Base-by-base conservation (phyloP, 2,113 vertebrate species). In the Numenius arquata region DNA sequence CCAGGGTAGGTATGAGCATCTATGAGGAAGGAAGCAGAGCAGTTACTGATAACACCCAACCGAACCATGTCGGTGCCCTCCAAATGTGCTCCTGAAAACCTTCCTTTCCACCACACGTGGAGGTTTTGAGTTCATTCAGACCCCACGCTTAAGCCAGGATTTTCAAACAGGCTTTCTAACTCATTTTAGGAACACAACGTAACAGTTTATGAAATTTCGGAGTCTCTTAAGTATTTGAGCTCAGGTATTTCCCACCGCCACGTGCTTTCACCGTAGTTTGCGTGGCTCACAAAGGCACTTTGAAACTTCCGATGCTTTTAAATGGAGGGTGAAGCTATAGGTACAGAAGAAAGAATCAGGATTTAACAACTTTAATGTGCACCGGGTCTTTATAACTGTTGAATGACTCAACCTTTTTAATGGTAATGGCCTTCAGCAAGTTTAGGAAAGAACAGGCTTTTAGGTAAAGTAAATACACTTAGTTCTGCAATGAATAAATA, bases 351-450 rank as follows among this genome's bases (percentile, higher is more conserved):
- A 81, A 52, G 29, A 88, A 62, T 68, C 19, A 6, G 48, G 74
- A 76, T 88, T 82, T 94, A 91, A 91, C 84, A 76, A 40, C 77
- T 75, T 89, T 43, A 82, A 53, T 53, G 67, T 76, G 53, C 62
- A 79, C 50, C 21, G 27, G 30, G 47, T 85, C 66, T 89, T 94
- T 68, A 15, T 47, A 87, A 79, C 56, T 27, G 18, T 29, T 56
- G 52, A n/a, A 53, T 95, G 96, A 96, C 77, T 97, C 91, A 93
- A 45, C 62, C 66, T 65, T 48, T 85, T 87, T 94, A 79, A 89
- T 72, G 87, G 58, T 25, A 63, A 87, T 93, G 66, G 77, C 94
- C 84, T 94, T 87, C 74, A 95, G 81, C 27, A 26, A 87, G 88
- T 92, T 72, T 55, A 56, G 81, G 74, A 72, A 91, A 72, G 56